Percentiles rank a stretch among this genome's conserved stretches.
Evolutionary conservation across 2,888 invertebrate genomes (phyloP).

Genomic region (Teleiodes luculella): DNA sequence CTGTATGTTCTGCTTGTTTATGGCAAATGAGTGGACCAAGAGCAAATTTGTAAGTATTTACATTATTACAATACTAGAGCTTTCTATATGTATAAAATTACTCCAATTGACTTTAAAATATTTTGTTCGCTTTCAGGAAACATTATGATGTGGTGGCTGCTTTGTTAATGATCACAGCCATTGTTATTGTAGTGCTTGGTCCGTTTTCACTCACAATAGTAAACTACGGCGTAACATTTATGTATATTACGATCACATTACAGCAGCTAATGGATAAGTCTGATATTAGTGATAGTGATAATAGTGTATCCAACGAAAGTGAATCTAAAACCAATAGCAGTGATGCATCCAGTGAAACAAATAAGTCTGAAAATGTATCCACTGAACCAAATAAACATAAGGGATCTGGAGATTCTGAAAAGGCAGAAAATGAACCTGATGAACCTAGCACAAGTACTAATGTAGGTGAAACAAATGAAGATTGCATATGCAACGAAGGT

Average conservation of each 20-base stretch:
- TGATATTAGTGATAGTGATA: slow-evolving; percentile 15
- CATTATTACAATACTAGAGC: too few species aligned
- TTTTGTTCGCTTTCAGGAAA: slow-evolving; percentile 56
- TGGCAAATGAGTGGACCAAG: slow-evolving; percentile 84
- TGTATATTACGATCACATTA: slow-evolving; percentile 74
- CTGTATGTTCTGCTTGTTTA: slow-evolving; percentile 78
- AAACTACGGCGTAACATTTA: slow-evolving; percentile 77
- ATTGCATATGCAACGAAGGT: slow-evolving; percentile 57
- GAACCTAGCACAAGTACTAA: slow-evolving; percentile 1
- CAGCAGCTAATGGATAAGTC: slow-evolving; percentile 73
- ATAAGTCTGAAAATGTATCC: slow-evolving; percentile 19
- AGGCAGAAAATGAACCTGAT: background rate
- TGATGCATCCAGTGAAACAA: slow-evolving; percentile 9
- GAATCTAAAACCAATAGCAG: slow-evolving; percentile 15
- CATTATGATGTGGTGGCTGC: slow-evolving; percentile 64
- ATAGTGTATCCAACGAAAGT: slow-evolving; percentile 5
- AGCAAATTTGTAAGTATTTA: slow-evolving; percentile 78
- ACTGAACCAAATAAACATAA: background rate
- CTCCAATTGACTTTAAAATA: too few species aligned
- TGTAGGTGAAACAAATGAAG: slow-evolving; percentile 24
- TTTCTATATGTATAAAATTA: too few species aligned
- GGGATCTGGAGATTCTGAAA: background rate
- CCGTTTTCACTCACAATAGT: slow-evolving; percentile 80
- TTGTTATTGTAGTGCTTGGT: slow-evolving; percentile 77
- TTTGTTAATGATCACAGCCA: slow-evolving; percentile 74